These are phyloP conservation scores for Dinomys branickii DNA, from an alignment of 2,113 vertebrate species.

Conservation along the genomic window DNA sequence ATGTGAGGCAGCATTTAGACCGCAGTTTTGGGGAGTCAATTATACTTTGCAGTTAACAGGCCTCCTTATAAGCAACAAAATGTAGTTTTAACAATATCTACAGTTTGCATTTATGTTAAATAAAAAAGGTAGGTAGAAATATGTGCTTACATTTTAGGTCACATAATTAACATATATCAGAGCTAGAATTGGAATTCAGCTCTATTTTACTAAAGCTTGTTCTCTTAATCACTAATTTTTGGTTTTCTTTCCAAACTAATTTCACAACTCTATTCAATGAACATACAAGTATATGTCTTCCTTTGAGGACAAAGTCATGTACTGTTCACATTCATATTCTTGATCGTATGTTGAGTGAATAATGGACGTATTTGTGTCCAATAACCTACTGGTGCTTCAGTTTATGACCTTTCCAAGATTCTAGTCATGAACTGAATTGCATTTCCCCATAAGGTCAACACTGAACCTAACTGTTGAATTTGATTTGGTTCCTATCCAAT, in stretches of 20 bases:
- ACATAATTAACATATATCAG: not conserved
- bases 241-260: not conserved
- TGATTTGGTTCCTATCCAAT: not conserved
- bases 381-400: not conserved
- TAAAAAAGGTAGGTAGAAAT: not conserved
- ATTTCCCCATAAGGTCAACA: not conserved
- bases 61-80: not conserved
- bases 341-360: not conserved
- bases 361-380: not conserved
- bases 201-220: not conserved
- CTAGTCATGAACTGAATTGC: not conserved
- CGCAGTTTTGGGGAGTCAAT: not conserved
- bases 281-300: not conserved
- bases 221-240: not conserved
- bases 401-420: not conserved
- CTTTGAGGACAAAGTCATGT: not conserved
- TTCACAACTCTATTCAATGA: not conserved
- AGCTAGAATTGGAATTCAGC: not conserved
- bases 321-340: not conserved
- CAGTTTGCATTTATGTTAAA: not conserved
- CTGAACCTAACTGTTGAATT: not conserved
- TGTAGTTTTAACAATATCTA: not conserved
- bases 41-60: not conserved
- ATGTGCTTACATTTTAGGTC: not conserved
- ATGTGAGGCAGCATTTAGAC: not conserved